Percentiles rank a stretch among this genome's conserved stretches.
Conservation (phyloP, 2,888 invertebrate species). For the Meliscaeva auricollis region DNA sequence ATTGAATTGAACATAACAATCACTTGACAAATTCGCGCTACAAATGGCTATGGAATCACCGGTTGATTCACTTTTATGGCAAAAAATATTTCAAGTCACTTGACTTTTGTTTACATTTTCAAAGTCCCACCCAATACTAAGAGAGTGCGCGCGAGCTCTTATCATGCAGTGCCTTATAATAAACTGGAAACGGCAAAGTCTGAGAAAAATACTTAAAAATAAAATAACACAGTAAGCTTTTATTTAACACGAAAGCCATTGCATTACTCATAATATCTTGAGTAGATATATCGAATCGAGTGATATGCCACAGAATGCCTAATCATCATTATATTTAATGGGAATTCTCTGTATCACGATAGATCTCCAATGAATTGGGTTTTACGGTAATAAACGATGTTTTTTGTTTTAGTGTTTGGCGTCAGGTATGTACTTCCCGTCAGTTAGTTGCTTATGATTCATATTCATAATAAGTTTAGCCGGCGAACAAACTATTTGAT, state of each 20-base stretch:
- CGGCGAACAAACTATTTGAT: neutral
- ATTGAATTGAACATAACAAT: constrained; percentile 60
- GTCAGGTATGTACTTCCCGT: neutral
- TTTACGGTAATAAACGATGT: constrained; percentile 17
- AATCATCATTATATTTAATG: constrained; percentile 57
- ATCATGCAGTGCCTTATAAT: constrained; percentile 47
- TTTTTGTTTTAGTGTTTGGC: neutral
- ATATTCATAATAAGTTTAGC: no score
- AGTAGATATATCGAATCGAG: constrained; percentile 1
- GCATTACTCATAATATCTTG: constrained; percentile 65
- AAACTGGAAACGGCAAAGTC: constrained; percentile 54
- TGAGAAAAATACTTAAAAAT: constrained; percentile 53
- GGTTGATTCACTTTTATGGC: constrained; percentile 64
- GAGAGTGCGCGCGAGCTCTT: constrained; percentile 33
- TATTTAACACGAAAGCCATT: constrained; percentile 41
- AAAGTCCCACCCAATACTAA: constrained; percentile 32
- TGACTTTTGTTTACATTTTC: constrained; percentile 32
- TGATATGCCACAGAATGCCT: constrained; percentile 25
- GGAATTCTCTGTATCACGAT: constrained; percentile 50
- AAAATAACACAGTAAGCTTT: constrained; percentile 67
- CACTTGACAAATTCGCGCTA: constrained; percentile 43
- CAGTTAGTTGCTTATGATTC: neutral
- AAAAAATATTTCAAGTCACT: constrained; percentile 30
- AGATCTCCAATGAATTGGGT: constrained; percentile 29
- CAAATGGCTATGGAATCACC: constrained; percentile 58